Evolutionary conservation across 64 coral and sea anemone genomes (phyloP).

Genomic region (Acropora tenuis): DNA sequence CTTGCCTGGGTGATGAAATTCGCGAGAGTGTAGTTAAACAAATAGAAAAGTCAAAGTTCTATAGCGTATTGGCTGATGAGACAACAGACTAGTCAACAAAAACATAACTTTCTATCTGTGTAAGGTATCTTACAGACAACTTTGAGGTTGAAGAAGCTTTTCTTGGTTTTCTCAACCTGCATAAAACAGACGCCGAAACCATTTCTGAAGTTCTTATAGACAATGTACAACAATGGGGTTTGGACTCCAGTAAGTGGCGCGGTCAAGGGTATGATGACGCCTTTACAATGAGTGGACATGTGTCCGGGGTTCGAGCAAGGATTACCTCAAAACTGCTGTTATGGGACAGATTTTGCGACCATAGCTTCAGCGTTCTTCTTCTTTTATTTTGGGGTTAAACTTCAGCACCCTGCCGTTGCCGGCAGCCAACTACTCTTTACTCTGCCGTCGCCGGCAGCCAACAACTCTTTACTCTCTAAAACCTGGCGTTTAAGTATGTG

Average conservation of each 20-base stretch:
- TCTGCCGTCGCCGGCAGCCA: too few relatives aligned
- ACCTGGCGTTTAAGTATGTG: too few relatives aligned
- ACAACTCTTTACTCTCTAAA: too few relatives aligned
- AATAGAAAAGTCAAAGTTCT: constrained; percentile 67
- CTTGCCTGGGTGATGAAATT: constrained; percentile 66
- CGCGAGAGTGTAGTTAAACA: constrained; percentile 51
- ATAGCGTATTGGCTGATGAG: constrained; percentile 77
- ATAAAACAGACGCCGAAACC: constrained; percentile 41
- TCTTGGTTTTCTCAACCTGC: constrained; percentile 48
- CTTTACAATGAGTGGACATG: constrained; percentile 56
- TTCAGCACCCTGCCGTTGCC: too few relatives aligned
- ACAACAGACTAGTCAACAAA: constrained; percentile 69
- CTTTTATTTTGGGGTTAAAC: too few relatives aligned
- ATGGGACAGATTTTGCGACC: too few relatives aligned
- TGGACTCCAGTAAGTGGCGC: constrained; percentile 24
- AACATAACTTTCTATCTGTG: constrained; percentile 72
- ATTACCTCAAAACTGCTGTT: constrained; percentile 16
- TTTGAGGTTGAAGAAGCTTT: constrained; percentile 55
- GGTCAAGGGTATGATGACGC: constrained; percentile 53
- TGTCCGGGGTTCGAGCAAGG: constrained; percentile 52
- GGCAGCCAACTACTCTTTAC: too few relatives aligned
- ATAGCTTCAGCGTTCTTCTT: too few relatives aligned
- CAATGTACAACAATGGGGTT: constrained; percentile 41
- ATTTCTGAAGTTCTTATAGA: constrained; percentile 48
- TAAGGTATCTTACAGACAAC: constrained; percentile 73